Evolutionary conservation across 2,888 invertebrate genomes (phyloP).

Genomic region (Luperina nickerlii): DNA sequence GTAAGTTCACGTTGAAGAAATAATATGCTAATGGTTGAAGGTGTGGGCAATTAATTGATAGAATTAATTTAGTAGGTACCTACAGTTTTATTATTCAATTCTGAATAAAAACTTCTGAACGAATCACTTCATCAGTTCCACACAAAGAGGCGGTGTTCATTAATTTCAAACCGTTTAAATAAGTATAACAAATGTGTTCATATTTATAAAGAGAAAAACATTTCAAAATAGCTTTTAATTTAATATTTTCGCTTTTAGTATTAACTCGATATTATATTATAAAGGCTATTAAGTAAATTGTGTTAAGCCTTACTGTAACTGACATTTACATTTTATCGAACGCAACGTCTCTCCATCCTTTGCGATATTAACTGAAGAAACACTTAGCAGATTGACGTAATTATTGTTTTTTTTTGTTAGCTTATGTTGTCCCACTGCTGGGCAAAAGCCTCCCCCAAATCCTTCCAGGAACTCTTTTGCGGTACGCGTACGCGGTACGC

Average conservation of each 20-base stretch:
- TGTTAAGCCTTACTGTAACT: constrained; percentile 13
- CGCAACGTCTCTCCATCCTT: background rate
- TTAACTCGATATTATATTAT: constrained; percentile 22
- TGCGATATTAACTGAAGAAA: background rate
- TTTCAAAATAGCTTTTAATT: constrained; percentile 31
- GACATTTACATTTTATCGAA: constrained; percentile 21
- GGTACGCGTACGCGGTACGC: too few species aligned
- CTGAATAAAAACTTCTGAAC: too few species aligned
- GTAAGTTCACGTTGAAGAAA: background rate
- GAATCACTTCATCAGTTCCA: background rate
- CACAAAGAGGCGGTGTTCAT: background rate
- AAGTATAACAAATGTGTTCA: constrained; percentile 13
- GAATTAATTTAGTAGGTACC: background rate
- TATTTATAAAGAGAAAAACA: constrained; percentile 1
- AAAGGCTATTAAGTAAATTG: constrained; percentile 28
- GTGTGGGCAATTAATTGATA: background rate
- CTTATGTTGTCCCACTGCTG: too few species aligned
- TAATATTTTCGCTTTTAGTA: constrained; percentile 29
- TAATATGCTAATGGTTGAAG: background rate
- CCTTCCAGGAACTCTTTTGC: too few species aligned
- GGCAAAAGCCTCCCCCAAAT: too few species aligned
- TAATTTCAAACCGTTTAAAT: background rate
- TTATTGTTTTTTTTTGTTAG: background rate
- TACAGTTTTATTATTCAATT: background rate
- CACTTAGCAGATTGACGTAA: background rate